Evolutionary conservation across 2,888 invertebrate species (phyloP).

Genomic region (Ichneumoninae sp.): DNA sequence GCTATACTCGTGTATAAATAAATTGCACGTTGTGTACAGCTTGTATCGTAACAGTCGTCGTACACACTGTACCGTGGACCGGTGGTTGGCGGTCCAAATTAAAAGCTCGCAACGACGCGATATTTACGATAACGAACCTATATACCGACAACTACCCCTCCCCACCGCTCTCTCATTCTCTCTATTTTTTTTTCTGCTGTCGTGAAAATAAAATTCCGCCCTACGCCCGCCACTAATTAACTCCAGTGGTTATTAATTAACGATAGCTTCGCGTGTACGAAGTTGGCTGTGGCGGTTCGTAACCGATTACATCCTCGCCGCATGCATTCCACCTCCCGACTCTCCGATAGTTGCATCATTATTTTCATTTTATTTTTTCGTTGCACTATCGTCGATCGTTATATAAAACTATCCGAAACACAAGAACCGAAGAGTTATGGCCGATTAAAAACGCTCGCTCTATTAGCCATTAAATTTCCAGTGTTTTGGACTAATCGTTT

Average conservation of each 20-base stretch:
- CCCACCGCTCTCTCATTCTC: neutral
- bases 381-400: neutral
- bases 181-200: conserved; percentile 1
- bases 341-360: conserved; percentile 21
- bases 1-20: conserved; percentile 52
- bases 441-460: neutral
- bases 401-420: neutral
- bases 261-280: conserved; percentile 31
- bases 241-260: conserved; percentile 63
- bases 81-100: conserved; percentile 48
- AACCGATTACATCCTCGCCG: conserved; percentile 31
- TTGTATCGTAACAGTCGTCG: conserved; percentile 33
- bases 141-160: neutral
- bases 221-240: conserved; percentile 54
- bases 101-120: conserved; percentile 51
- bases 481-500: neutral
- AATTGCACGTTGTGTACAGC: conserved; percentile 30
- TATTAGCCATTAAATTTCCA: neutral
- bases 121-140: conserved; percentile 62
- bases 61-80: conserved; percentile 8
- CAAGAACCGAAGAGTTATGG: neutral
- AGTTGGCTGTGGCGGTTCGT: conserved; percentile 22
- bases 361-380: neutral
- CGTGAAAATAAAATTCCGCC: conserved; percentile 52
- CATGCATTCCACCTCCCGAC: conserved; percentile 40